Evolutionary conservation across 2,797 vertebrate species (phyloP).

Genomic region (Phrynocephalus guinanensis): DNA sequence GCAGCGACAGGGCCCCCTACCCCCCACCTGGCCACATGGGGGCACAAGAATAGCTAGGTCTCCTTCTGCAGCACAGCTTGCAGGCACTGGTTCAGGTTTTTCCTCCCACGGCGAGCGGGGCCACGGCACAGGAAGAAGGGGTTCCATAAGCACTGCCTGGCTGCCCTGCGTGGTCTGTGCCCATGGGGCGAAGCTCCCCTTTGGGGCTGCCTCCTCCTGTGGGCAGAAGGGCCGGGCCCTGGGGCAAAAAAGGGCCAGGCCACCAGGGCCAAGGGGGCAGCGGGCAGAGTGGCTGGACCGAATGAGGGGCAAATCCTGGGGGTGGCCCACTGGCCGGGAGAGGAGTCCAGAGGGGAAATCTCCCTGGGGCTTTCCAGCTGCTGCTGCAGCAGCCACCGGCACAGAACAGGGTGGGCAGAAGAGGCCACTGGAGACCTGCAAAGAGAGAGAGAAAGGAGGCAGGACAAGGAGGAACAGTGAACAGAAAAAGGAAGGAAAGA

Average conservation of each 20-base stretch:
- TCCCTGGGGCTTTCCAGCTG: background rate
- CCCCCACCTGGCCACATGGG: background rate
- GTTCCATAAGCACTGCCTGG: too few relatives aligned
- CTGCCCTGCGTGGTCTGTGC: rapidly evolving
- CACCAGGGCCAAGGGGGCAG: background rate
- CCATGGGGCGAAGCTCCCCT: background rate
- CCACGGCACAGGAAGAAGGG: background rate
- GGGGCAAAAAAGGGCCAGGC: constrained; percentile 17
- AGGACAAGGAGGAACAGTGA: background rate
- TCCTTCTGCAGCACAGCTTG: background rate
- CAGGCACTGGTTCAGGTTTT: constrained; percentile 13
- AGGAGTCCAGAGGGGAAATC: background rate
- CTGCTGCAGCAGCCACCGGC: constrained; percentile 45
- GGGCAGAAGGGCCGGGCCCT: rapidly evolving
- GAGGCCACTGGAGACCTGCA: constrained; percentile 38
- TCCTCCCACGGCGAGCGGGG: background rate
- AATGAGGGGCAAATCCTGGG: background rate
- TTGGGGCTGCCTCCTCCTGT: constrained; percentile 8
- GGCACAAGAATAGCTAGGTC: background rate
- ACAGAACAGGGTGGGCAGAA: background rate
- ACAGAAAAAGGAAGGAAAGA: background rate
- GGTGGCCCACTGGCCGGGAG: background rate
- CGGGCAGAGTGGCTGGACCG: background rate
- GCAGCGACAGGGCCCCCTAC: too few relatives aligned
- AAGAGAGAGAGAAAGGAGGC: background rate